Evolutionary conservation across 2,797 vertebrate species (phyloP).

Genomic region (Capromys pilorides): DNA sequence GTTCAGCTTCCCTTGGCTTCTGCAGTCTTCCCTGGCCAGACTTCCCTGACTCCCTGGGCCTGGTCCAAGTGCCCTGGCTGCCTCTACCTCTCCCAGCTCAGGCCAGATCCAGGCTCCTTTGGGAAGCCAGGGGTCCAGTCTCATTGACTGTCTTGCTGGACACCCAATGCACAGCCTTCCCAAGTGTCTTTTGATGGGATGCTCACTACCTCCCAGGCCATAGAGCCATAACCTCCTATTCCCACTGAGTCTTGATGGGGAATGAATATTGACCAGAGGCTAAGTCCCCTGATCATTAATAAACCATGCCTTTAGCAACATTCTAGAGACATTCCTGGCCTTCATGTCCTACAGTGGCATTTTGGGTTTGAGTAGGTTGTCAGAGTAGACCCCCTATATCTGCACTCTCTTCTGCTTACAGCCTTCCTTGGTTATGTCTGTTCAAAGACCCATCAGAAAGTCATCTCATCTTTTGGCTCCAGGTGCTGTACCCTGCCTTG

Average conservation of each 20-base stretch:
- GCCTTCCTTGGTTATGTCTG: not conserved
- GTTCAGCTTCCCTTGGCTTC: not conserved
- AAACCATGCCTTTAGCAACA: not conserved
- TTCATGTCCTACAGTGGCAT: not conserved
- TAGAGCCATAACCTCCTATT: not conserved
- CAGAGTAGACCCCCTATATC: not conserved
- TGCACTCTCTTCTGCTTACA: not conserved
- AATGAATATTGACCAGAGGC: not conserved
- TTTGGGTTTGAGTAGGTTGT: not conserved
- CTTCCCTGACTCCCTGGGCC: not conserved
- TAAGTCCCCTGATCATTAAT: not conserved
- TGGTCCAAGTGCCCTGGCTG: not conserved
- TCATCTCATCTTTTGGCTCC: not conserved
- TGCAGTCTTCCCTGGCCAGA: not conserved
- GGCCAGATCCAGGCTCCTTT: not conserved
- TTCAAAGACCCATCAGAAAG: slow-evolving; percentile 12
- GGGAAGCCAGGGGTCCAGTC: not conserved
- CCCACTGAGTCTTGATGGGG: not conserved
- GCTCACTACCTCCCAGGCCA: not conserved
- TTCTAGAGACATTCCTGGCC: not conserved
- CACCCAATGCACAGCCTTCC: not conserved
- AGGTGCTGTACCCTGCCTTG: not conserved
- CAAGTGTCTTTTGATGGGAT: not conserved
- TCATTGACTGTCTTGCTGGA: not conserved
- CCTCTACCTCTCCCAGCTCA: not conserved